Percentiles rank a stretch among this genome's conserved stretches.
phyloP scores from a whole-genome alignment of 2,888 invertebrate genomes.

The Cephalotes varians region DNA sequence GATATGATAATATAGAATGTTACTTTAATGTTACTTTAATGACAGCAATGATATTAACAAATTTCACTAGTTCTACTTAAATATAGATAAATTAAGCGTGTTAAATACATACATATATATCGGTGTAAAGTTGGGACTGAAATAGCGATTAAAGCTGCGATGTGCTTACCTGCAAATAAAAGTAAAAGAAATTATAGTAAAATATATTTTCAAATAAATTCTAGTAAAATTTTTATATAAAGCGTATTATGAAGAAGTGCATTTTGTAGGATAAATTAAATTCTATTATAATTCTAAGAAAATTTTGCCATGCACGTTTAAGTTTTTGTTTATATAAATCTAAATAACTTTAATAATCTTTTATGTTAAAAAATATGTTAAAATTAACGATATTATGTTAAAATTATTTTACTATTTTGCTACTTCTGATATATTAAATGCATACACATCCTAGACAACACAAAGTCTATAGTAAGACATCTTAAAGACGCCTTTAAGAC shows the following conservation, averaged over 20 bases:
- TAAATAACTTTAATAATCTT: constrained; percentile 1
- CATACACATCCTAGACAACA: no score
- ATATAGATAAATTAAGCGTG: neutral
- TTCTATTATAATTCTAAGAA: neutral
- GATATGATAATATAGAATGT: neutral
- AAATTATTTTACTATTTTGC: no score
- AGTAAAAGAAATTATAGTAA: constrained; percentile 1
- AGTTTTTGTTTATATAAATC: neutral
- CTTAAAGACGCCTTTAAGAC: no score
- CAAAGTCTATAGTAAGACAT: no score
- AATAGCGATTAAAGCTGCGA: neutral
- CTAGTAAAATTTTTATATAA: neutral
- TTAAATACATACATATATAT: constrained; percentile 1
- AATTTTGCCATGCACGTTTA: neutral
- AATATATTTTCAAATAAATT: neutral
- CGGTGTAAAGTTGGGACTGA: neutral
- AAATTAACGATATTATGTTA: no score
- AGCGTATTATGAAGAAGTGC: neutral
- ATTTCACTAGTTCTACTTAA: neutral
- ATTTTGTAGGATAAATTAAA: neutral
- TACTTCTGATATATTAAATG: neutral
- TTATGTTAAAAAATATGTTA: neutral
- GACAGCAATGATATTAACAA: neutral
- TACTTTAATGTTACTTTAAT: neutral
- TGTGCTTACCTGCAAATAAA: constrained; percentile 30